Evolutionary conservation across 2,113 vertebrate genomes (phyloP), one percentile per base, ranked within the genome.

Genomic region (Willisornis vidua): DNA sequence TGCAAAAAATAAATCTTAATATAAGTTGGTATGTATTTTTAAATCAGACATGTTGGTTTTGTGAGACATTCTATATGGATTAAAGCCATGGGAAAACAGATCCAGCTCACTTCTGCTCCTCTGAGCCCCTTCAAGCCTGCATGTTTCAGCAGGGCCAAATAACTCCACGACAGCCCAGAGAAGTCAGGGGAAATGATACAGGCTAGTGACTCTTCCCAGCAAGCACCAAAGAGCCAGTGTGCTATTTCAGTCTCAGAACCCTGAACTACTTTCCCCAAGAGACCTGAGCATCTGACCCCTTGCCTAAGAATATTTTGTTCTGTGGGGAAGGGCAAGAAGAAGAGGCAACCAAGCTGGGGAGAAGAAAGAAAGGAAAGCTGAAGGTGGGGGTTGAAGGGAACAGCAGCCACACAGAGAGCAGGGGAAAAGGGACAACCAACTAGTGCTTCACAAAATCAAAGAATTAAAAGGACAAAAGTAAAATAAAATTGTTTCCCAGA

Each of bases 11-110:
- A 94, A 90, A 46, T 20, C 25, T 45, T 52, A 86, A 87, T 63
- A 26, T 46, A 77, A 89, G 68, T 71, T 41, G 87, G 80, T 70
- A 81, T 84, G 94, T 84, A 63, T 88, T 91, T 93, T 87, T 89
- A 95, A 95, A 95, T 81, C 67, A 92, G 43, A 33, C 8, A 11
- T 0, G 0, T 54, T 52, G 11, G 25, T 80, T 82, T 87, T 77
- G 77, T 51, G n/a, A 92, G 35, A 48, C 25, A 55, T 25, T 45
- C 52, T 85, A 72, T 48, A 66, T 29, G 77, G 52, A 92, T 49
- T 72, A 72, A 78, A 54, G 72, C n/a, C 75, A 66, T 6, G 8
- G 41, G 62, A 84, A 73, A 87, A 89, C 39, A 62, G 31, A 65
- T 22, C 29, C 73, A 57, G 62, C 43, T 87, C 55, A 79, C 22